These are phyloP conservation scores for Nannospalax galili DNA, from an alignment of 2,113 vertebrate species.

Conservation along the genomic window DNA sequence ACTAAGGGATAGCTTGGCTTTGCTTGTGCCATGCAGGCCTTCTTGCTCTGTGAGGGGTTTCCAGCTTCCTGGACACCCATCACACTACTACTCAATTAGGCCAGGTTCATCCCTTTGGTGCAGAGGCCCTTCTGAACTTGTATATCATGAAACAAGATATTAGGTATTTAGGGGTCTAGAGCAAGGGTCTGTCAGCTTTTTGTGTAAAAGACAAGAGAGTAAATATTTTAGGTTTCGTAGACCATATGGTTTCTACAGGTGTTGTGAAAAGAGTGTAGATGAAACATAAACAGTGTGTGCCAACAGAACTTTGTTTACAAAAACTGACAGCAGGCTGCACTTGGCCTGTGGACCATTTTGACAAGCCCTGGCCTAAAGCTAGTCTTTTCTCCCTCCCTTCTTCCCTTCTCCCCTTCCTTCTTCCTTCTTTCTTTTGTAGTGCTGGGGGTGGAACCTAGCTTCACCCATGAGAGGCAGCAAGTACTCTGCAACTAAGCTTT, in stretches of 20 bases:
- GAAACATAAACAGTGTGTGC: neutral
- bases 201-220: neutral
- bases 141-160: neutral
- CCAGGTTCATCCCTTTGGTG: neutral
- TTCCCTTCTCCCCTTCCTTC: neutral
- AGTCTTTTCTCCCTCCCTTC: neutral
- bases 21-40: neutral
- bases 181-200: neutral
- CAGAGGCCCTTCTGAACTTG: neutral
- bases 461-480: no score
- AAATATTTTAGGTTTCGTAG: neutral
- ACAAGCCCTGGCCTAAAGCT: neutral
- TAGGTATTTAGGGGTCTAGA: neutral
- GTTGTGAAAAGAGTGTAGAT: neutral
- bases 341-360: neutral
- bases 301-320: conserved; percentile 25
- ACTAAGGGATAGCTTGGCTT: neutral
- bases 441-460: no score
- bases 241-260: neutral
- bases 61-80: neutral
- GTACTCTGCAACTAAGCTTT: no score
- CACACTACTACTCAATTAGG: neutral
- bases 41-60: neutral
- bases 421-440: neutral
- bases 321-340: neutral